Evolutionary conservation across 2,797 vertebrate species (phyloP), one percentile per base, ranked within the genome.

Genomic region (Cygnus olor): DNA sequence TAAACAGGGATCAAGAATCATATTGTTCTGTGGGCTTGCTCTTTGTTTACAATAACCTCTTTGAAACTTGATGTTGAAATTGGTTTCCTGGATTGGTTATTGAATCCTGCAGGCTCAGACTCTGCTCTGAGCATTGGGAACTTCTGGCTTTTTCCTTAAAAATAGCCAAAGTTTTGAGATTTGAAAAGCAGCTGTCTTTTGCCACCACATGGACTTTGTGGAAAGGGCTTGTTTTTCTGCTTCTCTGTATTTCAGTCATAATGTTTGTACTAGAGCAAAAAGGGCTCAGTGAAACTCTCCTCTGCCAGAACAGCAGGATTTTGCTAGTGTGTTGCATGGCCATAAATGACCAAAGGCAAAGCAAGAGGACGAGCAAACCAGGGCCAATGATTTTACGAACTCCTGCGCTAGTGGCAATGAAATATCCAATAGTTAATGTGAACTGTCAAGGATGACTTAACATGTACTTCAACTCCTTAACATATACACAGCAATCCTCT

Each of bases 21-120:
- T 85, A 94, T 95, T 96, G 86, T 96, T 95, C 84, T 81, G 74
- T 65, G 49, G 69, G 47, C 76, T 92, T 3, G 3, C 34, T 71
- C 84, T 95, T 95, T 95, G 78, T 96, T 96, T 95, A 93, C 90
- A 91, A 84, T 93, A 91, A 88, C 73, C 89, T 92, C 91, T 95
- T 95, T 95, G 88, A 96, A 96, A 95, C 63, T 72, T 4, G 9
- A 93, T 80, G 94, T 94, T 91, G 86, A 91, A 95, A 93, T 89
- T 85, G 73, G 73, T 92, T 96, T 95, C 84, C 93, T 94, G 85
- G 87, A 64, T 89, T 88, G 92, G 87, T 89, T 95, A 76, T 88
- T 95, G 76, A 92, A 92, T 87, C 90, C 47, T 93, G 42, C 34
- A 58, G 61, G 45, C 90, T 95, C 70, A 40, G 38, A 74, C 27